phyloP scores from a whole-genome alignment of 2,113 vertebrate genomes.

The Grammomys surdaster region DNA sequence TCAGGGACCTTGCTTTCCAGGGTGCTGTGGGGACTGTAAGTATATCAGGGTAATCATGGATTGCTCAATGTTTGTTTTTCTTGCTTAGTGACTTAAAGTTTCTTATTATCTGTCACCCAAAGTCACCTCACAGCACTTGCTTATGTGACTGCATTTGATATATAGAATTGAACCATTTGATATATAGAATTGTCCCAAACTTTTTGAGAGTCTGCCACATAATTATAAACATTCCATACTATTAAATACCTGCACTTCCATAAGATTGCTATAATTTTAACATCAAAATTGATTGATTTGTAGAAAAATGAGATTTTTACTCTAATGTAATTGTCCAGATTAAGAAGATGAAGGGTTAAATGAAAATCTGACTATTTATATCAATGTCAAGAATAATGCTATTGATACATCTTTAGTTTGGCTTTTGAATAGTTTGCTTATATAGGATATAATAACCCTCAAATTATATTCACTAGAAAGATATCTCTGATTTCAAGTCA shows the following conservation, averaged over 20 bases:
- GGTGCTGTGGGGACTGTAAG: background rate
- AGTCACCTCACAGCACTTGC: background rate
- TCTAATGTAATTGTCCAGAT: background rate
- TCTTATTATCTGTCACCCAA: background rate
- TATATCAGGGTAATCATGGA: background rate
- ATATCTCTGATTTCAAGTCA: background rate
- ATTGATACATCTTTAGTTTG: constrained; percentile 43
- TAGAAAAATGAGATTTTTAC: background rate
- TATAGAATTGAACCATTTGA: background rate
- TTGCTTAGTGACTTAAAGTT: constrained; percentile 27
- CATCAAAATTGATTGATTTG: constrained; percentile 24
- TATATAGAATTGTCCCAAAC: no score
- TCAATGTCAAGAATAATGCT: background rate
- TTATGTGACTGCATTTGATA: background rate
- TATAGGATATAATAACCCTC: background rate
- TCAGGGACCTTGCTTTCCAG: background rate
- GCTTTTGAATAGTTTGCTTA: constrained; percentile 40
- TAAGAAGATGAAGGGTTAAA: background rate
- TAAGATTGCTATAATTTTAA: background rate
- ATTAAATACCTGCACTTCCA: background rate
- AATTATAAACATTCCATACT: constrained; percentile 15
- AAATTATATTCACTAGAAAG: constrained; percentile 19
- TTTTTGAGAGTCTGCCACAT: background rate
- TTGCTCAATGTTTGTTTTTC: constrained; percentile 21
- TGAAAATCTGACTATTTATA: background rate